Evolutionary conservation across 2,797 vertebrate genomes (phyloP), one percentile per base, ranked within the genome.

Genomic region (Pipistrellus nathusii): DNA sequence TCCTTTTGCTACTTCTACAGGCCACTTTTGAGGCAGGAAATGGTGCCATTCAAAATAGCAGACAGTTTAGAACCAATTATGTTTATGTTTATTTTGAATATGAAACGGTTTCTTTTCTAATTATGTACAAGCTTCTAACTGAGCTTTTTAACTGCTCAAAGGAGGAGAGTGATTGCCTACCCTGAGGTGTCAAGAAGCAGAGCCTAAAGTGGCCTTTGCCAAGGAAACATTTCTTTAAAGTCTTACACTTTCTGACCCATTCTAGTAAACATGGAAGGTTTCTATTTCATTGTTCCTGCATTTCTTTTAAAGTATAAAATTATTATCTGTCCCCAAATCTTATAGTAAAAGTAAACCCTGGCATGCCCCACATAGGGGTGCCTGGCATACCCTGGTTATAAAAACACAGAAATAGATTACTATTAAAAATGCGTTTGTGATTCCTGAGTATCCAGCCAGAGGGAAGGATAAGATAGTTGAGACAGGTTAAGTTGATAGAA

Each of bases 51-150:
- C 30, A 72, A 93, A 94, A 92, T 68, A 73, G 38, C 66, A 41
- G 91, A 84, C 27, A 53, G 25, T 83, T 90, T 81, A 55, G 62
- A 84, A 69, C 53, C 64, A 83, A 27, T 88, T 91, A 25, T 48
- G 38, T 83, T 92, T 94, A 57, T 76, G 44, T 80, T 92, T 94
- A 57, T 77, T 92, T 94, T 90, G 35, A 90, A 92, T 83, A 32
- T 14, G 18, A 83, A 90, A 48, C 13, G n/a, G 66, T 75, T 78
- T n/a, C 17, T 71, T 91, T 94, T 86, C 78, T 53, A 75, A 51
- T 94, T 91, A 88, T 44, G n/a, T 35, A 30, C 27, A 64, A 88
- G 69, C 78, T 71, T 88, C 38, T 93, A 75, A 76, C 1, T 27
- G 77, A 71, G 17, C 30, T 81, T 95, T 76, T 51, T 64, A 38